Evolutionary conservation across 2,888 invertebrate genomes (phyloP), one percentile per base, ranked within the genome.

Genomic region (Apotomis capreana): DNA sequence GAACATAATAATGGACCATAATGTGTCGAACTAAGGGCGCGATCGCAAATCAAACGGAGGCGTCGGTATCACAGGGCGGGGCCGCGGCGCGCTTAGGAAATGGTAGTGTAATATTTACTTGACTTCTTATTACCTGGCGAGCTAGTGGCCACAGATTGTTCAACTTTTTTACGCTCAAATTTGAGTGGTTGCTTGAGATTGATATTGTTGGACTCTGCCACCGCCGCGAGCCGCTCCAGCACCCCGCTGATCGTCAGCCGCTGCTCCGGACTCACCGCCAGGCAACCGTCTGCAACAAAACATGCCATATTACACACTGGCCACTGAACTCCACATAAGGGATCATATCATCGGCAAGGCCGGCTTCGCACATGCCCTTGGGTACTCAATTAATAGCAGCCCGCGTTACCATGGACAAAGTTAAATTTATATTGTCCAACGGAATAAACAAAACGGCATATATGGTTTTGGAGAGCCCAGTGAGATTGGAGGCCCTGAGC

Each of bases 161-260:
- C 94, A 94, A 94, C 94, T 94, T 94, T 94, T 94, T 94, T 94
- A 90, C 94, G 93, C 90, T 95, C 95, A 84, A 96, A 93, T 84
- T 95, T 95, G 79, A 98, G 93, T 78, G 97, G 95, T 82, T 96
- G 96, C 88, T 96, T 96, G 73, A 98, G 94, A 89, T 97, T 96
- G 91, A 97, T 96, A 77, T 95, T 95, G 87, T 96, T 95, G 69
- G 97, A 96, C 89, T 98, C 97, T 0, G 98, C 97, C 79, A 99
- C 96, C 70, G 98, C 97, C 70, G 97, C 97, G 76, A 99, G 89
- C 78, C 97, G 94, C 85, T 98, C 98, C 80, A 98, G 91, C 69
- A 99, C 92, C 80, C 95, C 96, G 75, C 95, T 95, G 70, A 99
- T 96, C 68, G 95, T 95, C 78, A 98, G 94, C 77, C 99, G 95